A percentile compares a stretch with the other conserved stretches of the same genome.
Conservation (phyloP, 1,140 invertebrate species). For the Batillaria attramentaria region DNA sequence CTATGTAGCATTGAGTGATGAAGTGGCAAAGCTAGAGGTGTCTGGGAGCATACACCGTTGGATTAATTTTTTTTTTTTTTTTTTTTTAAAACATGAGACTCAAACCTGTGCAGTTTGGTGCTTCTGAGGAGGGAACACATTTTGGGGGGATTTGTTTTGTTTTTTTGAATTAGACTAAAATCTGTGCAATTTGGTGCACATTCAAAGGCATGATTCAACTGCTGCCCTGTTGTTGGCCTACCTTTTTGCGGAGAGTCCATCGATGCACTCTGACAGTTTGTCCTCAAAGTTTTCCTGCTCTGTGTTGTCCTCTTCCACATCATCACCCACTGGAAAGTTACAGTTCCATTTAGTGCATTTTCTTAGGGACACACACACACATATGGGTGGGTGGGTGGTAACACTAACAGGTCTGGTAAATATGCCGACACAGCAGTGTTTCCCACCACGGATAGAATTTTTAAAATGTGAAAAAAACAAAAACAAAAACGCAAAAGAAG, state of each 20-base stretch:
- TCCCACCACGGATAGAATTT: background rate
- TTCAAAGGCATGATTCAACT: background rate
- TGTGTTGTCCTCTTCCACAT: conserved; percentile 72
- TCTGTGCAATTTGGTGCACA: background rate
- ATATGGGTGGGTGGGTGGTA: background rate
- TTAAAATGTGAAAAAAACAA: background rate
- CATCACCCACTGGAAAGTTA: conserved; percentile 77
- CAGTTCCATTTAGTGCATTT: conserved; percentile 83
- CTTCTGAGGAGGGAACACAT: too few relatives aligned
- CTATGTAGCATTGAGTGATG: too few relatives aligned
- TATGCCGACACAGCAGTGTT: background rate
- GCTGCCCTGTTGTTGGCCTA: too few relatives aligned
- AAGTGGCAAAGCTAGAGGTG: too few relatives aligned
- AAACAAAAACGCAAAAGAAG: too few relatives aligned
- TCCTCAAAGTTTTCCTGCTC: conserved; percentile 87
- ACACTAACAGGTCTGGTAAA: background rate
- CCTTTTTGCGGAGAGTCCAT: conserved; percentile 88
- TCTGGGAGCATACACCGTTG: too few relatives aligned
- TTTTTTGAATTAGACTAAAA: too few relatives aligned
- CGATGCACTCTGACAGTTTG: conserved; percentile 88
- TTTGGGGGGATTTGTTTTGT: too few relatives aligned
- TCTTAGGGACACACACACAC: background rate
- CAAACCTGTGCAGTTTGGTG: too few relatives aligned
- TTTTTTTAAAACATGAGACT: too few relatives aligned
- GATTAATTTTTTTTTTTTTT: too few relatives aligned